Evolutionary conservation across 2,113 vertebrate genomes (phyloP), one percentile per base, ranked within the genome.

Genomic region (Miniopterus natalensis): DNA sequence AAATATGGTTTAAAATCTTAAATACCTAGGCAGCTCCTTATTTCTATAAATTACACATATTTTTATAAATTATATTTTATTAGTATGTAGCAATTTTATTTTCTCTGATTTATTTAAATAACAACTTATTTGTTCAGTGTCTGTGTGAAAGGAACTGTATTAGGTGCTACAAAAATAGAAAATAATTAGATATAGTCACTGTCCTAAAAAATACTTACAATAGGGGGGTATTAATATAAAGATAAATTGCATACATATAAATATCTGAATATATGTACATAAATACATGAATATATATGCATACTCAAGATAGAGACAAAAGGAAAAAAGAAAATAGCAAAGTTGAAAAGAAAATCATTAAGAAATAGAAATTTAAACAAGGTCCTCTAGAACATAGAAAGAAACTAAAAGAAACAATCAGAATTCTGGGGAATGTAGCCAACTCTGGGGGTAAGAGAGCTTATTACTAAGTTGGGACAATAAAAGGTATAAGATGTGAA

Each of bases 21-120:
- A 91, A 45, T 23, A 74, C 29, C 63, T 9, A 92, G 8, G 15
- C 1, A 80, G 8, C 0, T 49, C 1, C 21, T 86, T 84, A 8
- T 94, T 27, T 61, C 1, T 90, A 18, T 78, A 63, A 73, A 21
- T n/a, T 93, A 57, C 36, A 36, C 36, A 36, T 66, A 66, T 66
- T 68, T 40, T 21, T 80, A 21, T 74, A 66, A 55, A 31, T 42
- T 93, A 49, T 71, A 66, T 89, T 49, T 13, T 65, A 63, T 27
- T 36, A 86, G 51, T 85, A 13, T 31, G 23, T 45, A 57, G 14
- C 3, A 81, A 59, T 40, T 4, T 78, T 71, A 40, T 87, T 90
- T 65, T 86, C 2, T 47, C 45, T 74, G 47, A 53, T 71, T 84
- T 78, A 68, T 79, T 79, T 95, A 88, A 94, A 78, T 57, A 84